Evolutionary conservation across 2,113 vertebrate species (phyloP), one percentile per base, ranked within the genome.

Genomic region (Symphodus melops): DNA sequence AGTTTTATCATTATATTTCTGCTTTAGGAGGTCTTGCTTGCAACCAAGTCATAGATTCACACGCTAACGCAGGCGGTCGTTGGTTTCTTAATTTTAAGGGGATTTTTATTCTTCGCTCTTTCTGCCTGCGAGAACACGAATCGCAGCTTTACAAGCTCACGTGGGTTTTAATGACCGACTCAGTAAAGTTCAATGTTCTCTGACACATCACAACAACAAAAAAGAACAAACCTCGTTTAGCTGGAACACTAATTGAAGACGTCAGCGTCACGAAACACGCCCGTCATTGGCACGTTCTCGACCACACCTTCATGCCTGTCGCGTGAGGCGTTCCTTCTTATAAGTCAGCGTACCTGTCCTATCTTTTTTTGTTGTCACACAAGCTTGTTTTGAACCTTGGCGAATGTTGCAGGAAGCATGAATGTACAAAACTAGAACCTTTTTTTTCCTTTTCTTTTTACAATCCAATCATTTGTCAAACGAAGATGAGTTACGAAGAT

Each of bases 271-370:
- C 17, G 4, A 19, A 48, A 48, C 53, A 54, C 9, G 11, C 17
- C 42, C 28, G 65, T 23, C 8, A 8, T 21, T 23, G 19, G 37
- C 36, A 2, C 0, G 1, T 21, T 56, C 33, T 51, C 33, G 0
- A 16, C 37, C 71, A 69, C 65, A n/a, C 54, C 75, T 68, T 64
- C 59, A 68, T 25, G 61, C 67, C 41, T 65, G 12, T 8, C 0
- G n/a, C 28, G 39, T 28, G 63, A 58, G 44, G 16, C 28, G 3
- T 1, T 16, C 25, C 19, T n/a, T 16, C 7, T 52, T 8, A 9
- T 8, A 4, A 16, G 14, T 0, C 9, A 17, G 17, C 6, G 1
- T 41, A 44, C 12, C 17, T 2, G 44, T 25, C 28, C 28, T 4
- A 33, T 33, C 3, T n/a, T n/a, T 28, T 28, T 28, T 28, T 28